phyloP scores from a whole-genome alignment of 64 coral and sea anemone species.

The Catalaphyllia jardinei region DNA sequence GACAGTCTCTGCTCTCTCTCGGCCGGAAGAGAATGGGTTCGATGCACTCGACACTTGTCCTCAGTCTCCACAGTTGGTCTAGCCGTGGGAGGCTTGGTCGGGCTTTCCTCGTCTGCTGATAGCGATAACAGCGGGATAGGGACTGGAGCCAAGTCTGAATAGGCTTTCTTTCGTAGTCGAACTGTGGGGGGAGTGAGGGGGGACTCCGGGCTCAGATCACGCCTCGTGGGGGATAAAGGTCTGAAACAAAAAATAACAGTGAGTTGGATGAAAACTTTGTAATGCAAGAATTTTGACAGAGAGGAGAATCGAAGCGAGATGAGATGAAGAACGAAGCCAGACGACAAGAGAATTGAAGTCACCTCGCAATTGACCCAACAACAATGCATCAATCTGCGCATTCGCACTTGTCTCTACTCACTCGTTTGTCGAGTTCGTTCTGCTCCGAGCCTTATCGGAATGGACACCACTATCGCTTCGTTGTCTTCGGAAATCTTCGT shows the following conservation, averaged over 20 bases:
- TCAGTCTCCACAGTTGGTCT: constrained; percentile 42
- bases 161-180: constrained; percentile 65
- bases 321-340: too few relatives aligned
- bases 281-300: too few relatives aligned
- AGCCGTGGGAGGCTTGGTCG: constrained; percentile 24
- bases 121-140: constrained; percentile 61
- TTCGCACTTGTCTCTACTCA: neutral
- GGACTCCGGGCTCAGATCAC: constrained; percentile 13
- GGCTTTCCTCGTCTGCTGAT: constrained; percentile 64
- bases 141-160: constrained; percentile 24
- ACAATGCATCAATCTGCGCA: too few relatives aligned
- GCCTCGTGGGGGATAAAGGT: neutral
- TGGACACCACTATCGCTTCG: constrained; percentile 76
- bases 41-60: constrained; percentile 41
- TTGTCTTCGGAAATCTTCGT: constrained; percentile 63
- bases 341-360: too few relatives aligned
- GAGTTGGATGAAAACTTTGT: neutral
- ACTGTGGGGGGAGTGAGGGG: constrained; percentile 85
- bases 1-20: constrained; percentile 31
- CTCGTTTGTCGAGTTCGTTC: constrained; percentile 9
- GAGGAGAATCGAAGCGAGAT: too few relatives aligned
- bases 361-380: too few relatives aligned
- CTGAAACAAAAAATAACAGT: neutral
- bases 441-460: constrained; percentile 17
- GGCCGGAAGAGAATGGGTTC: constrained; percentile 76